phyloP scores from a whole-genome alignment of 2,113 vertebrate genomes.

The Scolopax mira region DNA sequence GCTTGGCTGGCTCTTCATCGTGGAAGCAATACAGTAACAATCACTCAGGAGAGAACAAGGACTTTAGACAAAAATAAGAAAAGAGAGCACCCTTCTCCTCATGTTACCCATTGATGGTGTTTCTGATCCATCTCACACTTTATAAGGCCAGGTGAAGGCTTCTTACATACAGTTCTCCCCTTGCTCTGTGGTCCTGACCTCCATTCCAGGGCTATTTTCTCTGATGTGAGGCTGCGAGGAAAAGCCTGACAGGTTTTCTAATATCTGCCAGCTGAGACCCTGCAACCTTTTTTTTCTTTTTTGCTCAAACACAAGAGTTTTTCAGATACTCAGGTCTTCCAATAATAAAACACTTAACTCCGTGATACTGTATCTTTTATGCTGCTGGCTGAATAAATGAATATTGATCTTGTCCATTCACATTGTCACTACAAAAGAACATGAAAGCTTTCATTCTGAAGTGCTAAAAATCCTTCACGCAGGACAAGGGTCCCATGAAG shows the following conservation, averaged over 20 bases:
- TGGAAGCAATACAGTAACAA: accelerated
- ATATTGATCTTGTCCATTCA: not conserved
- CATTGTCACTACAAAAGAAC: not conserved
- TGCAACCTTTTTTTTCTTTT: not conserved
- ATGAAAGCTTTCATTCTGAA: not conserved
- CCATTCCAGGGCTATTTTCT: not conserved
- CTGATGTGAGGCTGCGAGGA: not conserved
- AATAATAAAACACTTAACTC: not conserved
- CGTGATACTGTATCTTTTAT: not conserved
- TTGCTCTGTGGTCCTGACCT: not conserved
- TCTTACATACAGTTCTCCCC: not conserved
- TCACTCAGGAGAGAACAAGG: not conserved
- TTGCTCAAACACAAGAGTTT: not conserved
- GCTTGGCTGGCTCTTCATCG: accelerated
- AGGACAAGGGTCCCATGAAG: not conserved
- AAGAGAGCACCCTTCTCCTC: not conserved
- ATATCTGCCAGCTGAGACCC: not conserved
- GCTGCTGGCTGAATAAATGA: not conserved
- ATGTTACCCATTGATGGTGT: not conserved
- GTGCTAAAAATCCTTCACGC: not conserved
- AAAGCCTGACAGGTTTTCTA: not conserved
- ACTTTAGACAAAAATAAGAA: not conserved
- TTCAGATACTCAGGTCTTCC: not conserved
- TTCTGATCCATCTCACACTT: not conserved
- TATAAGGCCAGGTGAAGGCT: not conserved